A percentile compares a stretch with the other conserved stretches of the same genome.
Evolutionary conservation across 2,797 vertebrate genomes (phyloP).

Genomic region (Pseudochromis fuscus): DNA sequence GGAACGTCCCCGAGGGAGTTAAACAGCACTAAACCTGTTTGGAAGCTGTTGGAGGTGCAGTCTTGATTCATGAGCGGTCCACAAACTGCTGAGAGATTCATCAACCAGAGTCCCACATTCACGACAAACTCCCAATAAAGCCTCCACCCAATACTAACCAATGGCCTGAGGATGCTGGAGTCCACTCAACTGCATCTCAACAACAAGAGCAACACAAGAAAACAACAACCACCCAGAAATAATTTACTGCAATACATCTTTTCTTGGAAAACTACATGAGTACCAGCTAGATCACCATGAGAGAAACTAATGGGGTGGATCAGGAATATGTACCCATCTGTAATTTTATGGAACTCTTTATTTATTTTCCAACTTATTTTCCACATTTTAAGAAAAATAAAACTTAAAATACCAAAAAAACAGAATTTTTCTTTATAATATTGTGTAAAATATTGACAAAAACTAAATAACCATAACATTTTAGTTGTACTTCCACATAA

Average conservation of each 20-base stretch:
- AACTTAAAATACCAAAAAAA: too few species aligned
- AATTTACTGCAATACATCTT: not conserved
- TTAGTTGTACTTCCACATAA: too few species aligned
- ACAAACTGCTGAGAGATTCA: slow-evolving; percentile 30
- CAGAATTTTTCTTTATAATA: too few species aligned
- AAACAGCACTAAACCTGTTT: too few species aligned
- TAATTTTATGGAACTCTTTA: too few species aligned
- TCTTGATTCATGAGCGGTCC: slow-evolving; percentile 50
- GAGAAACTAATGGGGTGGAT: not conserved
- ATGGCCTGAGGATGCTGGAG: slow-evolving; percentile 30
- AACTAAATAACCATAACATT: too few species aligned
- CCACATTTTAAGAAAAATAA: too few species aligned
- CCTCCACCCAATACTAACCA: slow-evolving; percentile 12
- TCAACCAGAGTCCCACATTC: slow-evolving; percentile 8
- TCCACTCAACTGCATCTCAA: slow-evolving; percentile 19
- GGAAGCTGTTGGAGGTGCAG: too few species aligned
- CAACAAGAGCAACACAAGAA: slow-evolving; percentile 14
- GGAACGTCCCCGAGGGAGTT: too few species aligned
- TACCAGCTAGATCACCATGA: not conserved
- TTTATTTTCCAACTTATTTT: too few species aligned
- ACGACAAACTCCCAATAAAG: slow-evolving; percentile 12
- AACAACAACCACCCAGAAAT: not conserved
- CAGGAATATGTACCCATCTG: not conserved
- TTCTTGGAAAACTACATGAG: not conserved
- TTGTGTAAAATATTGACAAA: too few species aligned